These are phyloP conservation scores for Nestor notabilis DNA, from an alignment of 2,113 vertebrate species.

Conservation along the genomic window DNA sequence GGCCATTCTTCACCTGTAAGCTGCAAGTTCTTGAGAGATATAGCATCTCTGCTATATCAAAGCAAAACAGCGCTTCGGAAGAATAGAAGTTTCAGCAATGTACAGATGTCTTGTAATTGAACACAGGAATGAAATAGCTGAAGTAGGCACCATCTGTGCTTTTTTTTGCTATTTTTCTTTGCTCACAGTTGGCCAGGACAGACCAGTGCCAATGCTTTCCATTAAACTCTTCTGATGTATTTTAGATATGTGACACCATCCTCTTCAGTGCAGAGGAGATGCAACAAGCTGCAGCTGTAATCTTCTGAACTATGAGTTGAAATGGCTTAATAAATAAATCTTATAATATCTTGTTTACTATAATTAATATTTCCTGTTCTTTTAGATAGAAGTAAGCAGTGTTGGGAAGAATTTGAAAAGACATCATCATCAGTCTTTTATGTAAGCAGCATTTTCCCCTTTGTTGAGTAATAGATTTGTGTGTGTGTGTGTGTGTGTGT, in stretches of 20 bases:
- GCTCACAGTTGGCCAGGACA: not conserved
- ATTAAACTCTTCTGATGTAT: not conserved
- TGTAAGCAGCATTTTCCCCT: conserved; percentile 63
- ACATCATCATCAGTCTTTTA: conserved; percentile 71
- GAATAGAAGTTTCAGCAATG: not conserved
- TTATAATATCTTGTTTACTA: not conserved
- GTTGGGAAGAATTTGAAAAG: conserved; percentile 69
- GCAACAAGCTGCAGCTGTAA: not conserved
- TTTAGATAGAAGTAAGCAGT: conserved; percentile 72
- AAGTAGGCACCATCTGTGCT: not conserved
- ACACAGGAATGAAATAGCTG: not conserved
- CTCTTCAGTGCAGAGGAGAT: not conserved
- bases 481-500: not conserved
- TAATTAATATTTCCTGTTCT: conserved; percentile 26
- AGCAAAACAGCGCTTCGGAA: not conserved
- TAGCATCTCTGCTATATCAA: not conserved
- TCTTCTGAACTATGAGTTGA: not conserved
- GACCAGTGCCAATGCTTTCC: not conserved
- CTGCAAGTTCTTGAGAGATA: not conserved
- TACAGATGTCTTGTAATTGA: not conserved
- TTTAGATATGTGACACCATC: rapidly evolving
- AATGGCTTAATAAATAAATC: not conserved
- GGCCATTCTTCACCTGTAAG: not conserved
- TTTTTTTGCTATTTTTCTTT: not conserved
- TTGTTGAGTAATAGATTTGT: not conserved